Evolutionary conservation across 2,797 vertebrate species (phyloP).

Genomic region (Delichon dasypus): DNA sequence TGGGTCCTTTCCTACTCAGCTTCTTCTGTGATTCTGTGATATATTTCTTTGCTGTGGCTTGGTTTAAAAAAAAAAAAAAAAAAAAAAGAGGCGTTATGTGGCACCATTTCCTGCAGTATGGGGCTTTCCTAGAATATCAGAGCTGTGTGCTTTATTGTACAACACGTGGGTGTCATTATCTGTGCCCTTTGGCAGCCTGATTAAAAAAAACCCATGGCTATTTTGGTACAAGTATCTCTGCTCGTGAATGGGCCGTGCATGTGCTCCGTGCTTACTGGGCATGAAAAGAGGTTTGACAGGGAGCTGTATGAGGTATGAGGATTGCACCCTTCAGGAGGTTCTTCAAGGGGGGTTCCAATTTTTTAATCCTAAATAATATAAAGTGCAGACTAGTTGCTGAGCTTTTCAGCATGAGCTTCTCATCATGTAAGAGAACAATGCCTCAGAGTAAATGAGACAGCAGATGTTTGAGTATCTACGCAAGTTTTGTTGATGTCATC

Average conservation of each 20-base stretch:
- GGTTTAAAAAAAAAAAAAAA: not conserved
- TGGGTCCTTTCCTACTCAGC: not conserved
- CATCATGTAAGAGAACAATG: not conserved
- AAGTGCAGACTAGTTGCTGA: not conserved
- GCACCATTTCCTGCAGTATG: not conserved
- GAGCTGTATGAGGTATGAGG: not conserved
- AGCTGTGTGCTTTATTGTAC: not conserved
- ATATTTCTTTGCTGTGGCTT: not conserved
- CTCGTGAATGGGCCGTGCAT: not conserved
- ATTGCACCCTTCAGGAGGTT: not conserved
- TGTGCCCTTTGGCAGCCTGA: not conserved
- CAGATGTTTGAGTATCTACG: not conserved
- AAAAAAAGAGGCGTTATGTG: not conserved
- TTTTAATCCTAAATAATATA: not conserved
- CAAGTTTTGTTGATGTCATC: not conserved
- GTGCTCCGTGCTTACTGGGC: not conserved
- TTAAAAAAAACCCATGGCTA: not conserved
- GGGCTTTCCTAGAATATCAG: constrained; percentile 6
- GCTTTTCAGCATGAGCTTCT: not conserved
- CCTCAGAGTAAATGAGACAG: not conserved
- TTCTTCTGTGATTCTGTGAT: not conserved
- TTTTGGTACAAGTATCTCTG: not conserved
- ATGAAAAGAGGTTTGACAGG: not conserved
- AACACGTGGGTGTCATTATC: not conserved
- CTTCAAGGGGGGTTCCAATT: not conserved